Conservation (phyloP, 1,140 invertebrate species). For the Bombus haemorrhoidalis region DNA sequence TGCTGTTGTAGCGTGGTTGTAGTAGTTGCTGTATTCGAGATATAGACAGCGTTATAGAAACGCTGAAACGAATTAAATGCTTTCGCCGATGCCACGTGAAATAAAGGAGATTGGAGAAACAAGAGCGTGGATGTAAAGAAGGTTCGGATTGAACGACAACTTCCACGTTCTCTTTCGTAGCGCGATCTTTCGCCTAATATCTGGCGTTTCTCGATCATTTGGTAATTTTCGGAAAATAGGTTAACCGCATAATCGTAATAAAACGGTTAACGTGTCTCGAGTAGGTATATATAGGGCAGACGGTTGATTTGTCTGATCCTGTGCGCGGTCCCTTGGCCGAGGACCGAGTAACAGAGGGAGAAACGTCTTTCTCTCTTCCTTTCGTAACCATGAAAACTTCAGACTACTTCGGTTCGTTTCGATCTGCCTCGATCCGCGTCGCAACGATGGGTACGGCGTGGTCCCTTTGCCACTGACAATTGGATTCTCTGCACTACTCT, state of each 20-base stretch:
- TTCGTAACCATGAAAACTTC: conserved; percentile 15
- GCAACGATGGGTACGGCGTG: conserved; percentile 17
- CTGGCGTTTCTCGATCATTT: too few relatives aligned
- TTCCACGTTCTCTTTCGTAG: too few relatives aligned
- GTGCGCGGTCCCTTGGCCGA: too few relatives aligned
- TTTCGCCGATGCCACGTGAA: conserved; percentile 69
- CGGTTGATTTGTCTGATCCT: background rate
- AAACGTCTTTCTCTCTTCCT: background rate
- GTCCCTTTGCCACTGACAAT: conserved; percentile 71
- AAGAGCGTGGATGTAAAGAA: too few relatives aligned
- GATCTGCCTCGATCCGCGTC: conserved; percentile 6
- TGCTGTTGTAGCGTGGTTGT: background rate
- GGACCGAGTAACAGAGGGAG: background rate
- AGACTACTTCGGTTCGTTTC: conserved; percentile 42
- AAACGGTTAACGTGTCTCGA: background rate
- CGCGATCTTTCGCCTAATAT: background rate
- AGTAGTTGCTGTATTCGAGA: background rate
- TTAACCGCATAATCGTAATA: background rate
- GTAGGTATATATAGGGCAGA: background rate
- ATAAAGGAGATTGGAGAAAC: conserved; percentile 36
- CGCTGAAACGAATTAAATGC: conserved; percentile 73
- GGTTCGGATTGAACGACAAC: too few relatives aligned
- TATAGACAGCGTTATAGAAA: conserved; percentile 30
- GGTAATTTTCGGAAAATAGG: background rate
- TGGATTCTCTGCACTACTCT: conserved; percentile 72